phyloP scores from a whole-genome alignment of 2,797 vertebrate species.

The Coracias cyanogaster region DNA sequence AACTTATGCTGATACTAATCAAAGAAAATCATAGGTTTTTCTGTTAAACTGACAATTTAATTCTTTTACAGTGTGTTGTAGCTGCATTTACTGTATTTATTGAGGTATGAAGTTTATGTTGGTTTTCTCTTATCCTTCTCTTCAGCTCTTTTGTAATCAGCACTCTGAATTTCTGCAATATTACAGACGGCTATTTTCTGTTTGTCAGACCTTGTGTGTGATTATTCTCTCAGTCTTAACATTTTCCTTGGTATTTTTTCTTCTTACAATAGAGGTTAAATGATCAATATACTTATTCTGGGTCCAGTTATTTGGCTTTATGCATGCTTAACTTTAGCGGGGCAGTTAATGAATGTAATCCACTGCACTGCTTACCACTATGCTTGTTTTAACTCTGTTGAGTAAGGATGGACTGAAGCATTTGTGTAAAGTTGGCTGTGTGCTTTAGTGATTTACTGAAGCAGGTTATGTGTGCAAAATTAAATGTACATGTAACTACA shows the following conservation, averaged over 20 bases:
- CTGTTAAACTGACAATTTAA: not conserved
- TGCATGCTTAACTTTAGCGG: not conserved
- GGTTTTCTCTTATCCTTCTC: not conserved
- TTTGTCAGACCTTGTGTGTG: not conserved
- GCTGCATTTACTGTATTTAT: not conserved
- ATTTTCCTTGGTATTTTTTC: not conserved
- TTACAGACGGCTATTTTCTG: not conserved
- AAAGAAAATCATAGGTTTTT: not conserved
- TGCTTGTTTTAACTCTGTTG: not conserved
- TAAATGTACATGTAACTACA: not conserved
- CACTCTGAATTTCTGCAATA: not conserved
- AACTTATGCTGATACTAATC: not conserved
- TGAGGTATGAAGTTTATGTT: not conserved
- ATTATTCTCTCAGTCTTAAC: not conserved
- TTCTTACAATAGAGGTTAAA: not conserved
- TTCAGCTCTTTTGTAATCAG: not conserved
- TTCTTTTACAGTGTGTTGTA: not conserved
- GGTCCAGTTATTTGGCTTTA: not conserved
- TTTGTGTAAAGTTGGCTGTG: not conserved
- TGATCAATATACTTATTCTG: not conserved
- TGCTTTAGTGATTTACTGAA: not conserved
- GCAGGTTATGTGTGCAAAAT: not conserved
- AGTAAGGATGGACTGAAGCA: not conserved
- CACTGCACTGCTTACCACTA: not conserved
- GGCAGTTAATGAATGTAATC: not conserved